Conservation (phyloP, 2,888 invertebrate species). For the Temnothorax unifasciatus region DNA sequence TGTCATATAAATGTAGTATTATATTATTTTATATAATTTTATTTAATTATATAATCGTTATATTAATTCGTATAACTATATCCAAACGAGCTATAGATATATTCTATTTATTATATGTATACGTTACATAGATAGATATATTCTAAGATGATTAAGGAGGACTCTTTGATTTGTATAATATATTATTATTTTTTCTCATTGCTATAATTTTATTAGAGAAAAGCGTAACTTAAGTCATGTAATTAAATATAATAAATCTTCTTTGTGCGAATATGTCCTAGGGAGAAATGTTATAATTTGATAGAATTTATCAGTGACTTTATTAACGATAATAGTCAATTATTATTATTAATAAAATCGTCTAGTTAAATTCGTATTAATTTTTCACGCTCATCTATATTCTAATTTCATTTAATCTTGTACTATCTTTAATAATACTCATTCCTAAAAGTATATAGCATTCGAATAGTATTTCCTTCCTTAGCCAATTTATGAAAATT, state of each 20-base stretch:
- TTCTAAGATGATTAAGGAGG: no score
- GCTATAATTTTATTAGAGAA: background rate
- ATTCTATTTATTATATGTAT: no score
- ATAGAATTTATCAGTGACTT: background rate
- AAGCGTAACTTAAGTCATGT: background rate
- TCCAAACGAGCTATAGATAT: background rate
- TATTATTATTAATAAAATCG: conserved; percentile 31
- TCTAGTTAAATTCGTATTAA: conserved; percentile 22
- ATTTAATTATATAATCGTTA: no score
- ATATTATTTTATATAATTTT: no score
- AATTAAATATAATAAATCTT: conserved; percentile 1
- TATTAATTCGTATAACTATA: background rate
- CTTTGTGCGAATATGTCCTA: background rate
- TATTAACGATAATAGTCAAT: conserved; percentile 21
- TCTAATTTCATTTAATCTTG: background rate
- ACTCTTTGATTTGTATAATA: background rate
- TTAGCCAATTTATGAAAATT: background rate
- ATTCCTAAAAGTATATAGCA: background rate
- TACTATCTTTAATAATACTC: background rate
- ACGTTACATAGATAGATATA: no score
- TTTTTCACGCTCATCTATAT: background rate
- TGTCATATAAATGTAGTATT: background rate
- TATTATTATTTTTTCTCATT: background rate
- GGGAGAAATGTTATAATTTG: background rate
- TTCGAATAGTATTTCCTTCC: background rate